Percentiles rank a stretch among this genome's conserved stretches.
Evolutionary conservation across 2,888 invertebrate species (phyloP).

Genomic region (Agrotis segetum): DNA sequence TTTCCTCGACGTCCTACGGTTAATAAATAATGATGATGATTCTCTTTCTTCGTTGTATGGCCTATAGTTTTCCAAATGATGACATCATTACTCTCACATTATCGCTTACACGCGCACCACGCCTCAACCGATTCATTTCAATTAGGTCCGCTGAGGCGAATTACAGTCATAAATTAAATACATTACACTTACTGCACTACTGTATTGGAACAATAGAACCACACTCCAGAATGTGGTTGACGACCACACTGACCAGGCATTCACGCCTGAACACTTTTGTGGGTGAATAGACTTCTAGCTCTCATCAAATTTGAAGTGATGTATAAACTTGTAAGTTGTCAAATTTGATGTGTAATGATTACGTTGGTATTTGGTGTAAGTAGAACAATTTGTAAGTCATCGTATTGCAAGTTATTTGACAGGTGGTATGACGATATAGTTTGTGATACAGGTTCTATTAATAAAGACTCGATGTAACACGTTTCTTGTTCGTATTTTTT

Average conservation of each 20-base stretch:
- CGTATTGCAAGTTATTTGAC: conserved; percentile 15
- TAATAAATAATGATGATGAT: no score
- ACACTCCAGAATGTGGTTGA: conserved; percentile 35
- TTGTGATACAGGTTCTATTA: conserved; percentile 1
- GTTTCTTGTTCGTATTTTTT: neutral
- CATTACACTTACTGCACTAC: conserved; percentile 20
- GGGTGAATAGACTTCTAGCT: conserved; percentile 36
- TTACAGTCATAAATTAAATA: conserved; percentile 43
- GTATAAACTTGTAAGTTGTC: conserved; percentile 28
- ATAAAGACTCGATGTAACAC: neutral
- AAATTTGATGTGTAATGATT: conserved; percentile 24
- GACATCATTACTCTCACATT: no score
- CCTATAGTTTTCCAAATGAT: neutral
- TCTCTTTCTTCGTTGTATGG: no score
- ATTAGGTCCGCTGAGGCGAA: conserved; percentile 29
- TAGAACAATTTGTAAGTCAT: conserved; percentile 12
- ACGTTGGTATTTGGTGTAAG: conserved; percentile 11
- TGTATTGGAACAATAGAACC: conserved; percentile 33
- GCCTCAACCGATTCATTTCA: conserved; percentile 37
- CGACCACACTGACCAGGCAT: conserved; percentile 22
- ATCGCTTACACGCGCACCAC: conserved; percentile 28
- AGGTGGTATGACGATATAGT: conserved; percentile 12
- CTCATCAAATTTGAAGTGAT: conserved; percentile 35
- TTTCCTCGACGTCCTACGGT: no score
- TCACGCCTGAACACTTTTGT: conserved; percentile 40